Conservation (phyloP, 2,113 vertebrate genomes). For the Procavia capensis region DNA sequence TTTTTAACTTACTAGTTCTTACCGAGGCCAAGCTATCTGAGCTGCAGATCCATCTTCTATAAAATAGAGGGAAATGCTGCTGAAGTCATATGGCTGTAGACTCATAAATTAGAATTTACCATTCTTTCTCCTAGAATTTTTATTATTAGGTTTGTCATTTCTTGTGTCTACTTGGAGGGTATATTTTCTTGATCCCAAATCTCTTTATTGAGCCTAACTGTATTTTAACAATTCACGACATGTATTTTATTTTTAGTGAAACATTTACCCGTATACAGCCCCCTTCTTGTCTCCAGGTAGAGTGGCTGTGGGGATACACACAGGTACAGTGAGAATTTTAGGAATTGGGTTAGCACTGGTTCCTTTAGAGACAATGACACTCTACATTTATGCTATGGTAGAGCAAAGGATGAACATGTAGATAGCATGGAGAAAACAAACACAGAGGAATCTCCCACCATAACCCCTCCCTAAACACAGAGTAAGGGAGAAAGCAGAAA, state of each 20-base stretch:
- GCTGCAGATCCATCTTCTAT: background rate
- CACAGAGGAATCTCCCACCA: background rate
- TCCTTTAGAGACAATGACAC: too few relatives aligned
- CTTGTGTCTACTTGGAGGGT: background rate
- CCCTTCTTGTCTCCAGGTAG: background rate
- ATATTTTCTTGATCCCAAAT: background rate
- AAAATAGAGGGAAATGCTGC: background rate
- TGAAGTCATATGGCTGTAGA: background rate
- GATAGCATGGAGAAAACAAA: background rate
- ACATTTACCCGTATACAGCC: background rate
- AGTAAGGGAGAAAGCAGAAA: background rate
- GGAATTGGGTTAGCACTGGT: background rate
- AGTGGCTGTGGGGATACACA: background rate
- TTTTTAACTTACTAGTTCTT: background rate
- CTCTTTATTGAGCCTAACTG: background rate
- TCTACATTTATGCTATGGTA: too few relatives aligned
- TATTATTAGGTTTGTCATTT: background rate
- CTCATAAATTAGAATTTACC: slow-evolving; percentile 18
- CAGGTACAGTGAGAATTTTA: background rate
- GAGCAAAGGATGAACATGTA: background rate
- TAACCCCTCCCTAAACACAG: background rate
- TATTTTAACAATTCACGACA: background rate
- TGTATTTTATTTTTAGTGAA: background rate
- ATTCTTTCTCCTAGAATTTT: background rate
- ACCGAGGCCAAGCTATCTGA: background rate